phyloP scores from a whole-genome alignment of 2,113 vertebrate genomes.

The Tachycineta bicolor region DNA sequence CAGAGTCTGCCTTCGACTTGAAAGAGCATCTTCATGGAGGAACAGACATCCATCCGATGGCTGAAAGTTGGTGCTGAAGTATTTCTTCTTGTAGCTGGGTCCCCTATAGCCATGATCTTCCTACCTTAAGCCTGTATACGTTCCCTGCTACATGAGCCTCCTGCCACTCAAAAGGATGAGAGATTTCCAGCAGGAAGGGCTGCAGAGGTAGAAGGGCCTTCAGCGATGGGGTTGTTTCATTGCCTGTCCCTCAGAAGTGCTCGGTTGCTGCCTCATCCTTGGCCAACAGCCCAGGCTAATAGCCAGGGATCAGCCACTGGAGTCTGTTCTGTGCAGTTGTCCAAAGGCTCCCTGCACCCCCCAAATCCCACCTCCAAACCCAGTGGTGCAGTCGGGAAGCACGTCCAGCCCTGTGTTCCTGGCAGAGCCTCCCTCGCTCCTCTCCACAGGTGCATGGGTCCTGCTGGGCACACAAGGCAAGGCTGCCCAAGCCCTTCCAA shows the following conservation, averaged over 20 bases:
- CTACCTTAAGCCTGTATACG: rapidly evolving
- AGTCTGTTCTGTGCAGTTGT: background rate
- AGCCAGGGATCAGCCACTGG: background rate
- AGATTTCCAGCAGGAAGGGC: background rate
- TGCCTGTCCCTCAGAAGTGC: background rate
- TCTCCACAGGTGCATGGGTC: background rate
- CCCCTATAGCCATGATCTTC: background rate
- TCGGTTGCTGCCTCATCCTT: background rate
- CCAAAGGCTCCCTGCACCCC: background rate
- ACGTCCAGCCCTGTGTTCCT: background rate
- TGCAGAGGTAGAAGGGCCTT: background rate
- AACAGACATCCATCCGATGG: background rate
- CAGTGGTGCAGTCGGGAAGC: background rate
- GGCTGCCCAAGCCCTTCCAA: background rate
- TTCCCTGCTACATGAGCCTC: background rate
- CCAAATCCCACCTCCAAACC: background rate
- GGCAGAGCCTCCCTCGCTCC: background rate
- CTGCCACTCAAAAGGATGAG: background rate
- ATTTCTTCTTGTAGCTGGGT: background rate
- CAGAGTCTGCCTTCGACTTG: background rate
- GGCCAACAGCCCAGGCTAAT: background rate
- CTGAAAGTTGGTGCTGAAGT: background rate
- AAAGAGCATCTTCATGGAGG: background rate
- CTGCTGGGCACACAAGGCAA: background rate
- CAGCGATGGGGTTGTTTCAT: background rate